Base-by-base conservation (phyloP, 2,888 invertebrate genomes). In the Strigamia transsilvanica region DNA sequence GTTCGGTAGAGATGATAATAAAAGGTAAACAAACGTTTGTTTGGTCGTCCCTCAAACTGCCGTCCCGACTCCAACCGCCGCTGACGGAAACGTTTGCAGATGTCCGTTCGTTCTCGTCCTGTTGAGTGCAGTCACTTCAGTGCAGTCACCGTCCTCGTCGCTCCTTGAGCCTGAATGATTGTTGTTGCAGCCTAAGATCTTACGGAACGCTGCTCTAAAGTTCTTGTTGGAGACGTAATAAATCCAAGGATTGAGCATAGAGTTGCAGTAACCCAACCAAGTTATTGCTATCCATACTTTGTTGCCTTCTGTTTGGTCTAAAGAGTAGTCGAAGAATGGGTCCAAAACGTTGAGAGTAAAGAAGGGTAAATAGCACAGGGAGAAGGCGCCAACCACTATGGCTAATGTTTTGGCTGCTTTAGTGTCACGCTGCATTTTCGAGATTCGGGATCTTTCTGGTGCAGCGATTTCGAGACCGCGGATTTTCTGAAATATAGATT, bases 231-330 rank as follows among this genome's bases (percentile, higher is more conserved):
- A 97, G 83, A 97, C 90, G 12, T 97, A 97, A 88, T 98, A 98
- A 84, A 98, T 96, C 87, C 96, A 93, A 0, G 98, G 98, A 88
- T 98, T 98, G 85, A 98, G 94, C 6, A 97, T 98, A 1, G 96
- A 96, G 89, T 98, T 98, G 89, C 97, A 96, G 89, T 98, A 98
- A 1, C 98, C 99, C 84, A 99, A 91, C 98, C 98, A 99, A 89
- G 98, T 98, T 23, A 97, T 92, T 38, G 97, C 92, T 15, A 95
- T 94, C 90, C 97, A 97, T 82, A 96, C 90, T 51, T 84, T 83
- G 66, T 82, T 79, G 61, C 84, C 84, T n/a, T 46, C 77, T 82
- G 95, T 90, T 0, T 93, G 93, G 84, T 94, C 93, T 56, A 97
- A 94, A 88, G 96, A 96, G 84, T 93, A 91, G 73, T 92, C 92